Percentiles rank a stretch among this genome's conserved stretches.
These are phyloP conservation scores for Rhombomys opimus DNA, from an alignment of 2,113 vertebrate species.

Conservation along the genomic window DNA sequence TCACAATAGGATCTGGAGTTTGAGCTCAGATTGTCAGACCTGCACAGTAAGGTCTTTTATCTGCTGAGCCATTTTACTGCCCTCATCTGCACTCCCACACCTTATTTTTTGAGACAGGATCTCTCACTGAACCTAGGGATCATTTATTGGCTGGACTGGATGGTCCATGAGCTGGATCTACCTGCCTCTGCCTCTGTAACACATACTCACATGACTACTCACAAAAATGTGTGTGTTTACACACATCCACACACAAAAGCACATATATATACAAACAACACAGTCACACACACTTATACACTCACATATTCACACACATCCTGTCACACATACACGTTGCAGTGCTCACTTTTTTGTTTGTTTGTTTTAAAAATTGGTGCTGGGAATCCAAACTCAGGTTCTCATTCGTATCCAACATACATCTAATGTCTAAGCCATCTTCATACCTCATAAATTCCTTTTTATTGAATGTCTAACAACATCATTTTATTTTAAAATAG, in stretches of 20 bases:
- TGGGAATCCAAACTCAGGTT: not conserved
- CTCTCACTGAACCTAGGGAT: not conserved
- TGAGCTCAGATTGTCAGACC: not conserved
- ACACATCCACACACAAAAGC: no score
- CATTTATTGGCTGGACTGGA: not conserved
- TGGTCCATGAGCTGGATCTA: not conserved
- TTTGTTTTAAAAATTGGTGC: not conserved
- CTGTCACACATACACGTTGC: not conserved
- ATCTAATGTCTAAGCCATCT: not conserved
- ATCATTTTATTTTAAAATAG: not conserved
- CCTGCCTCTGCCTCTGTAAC: not conserved
- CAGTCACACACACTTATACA: no score
- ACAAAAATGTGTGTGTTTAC: no score
- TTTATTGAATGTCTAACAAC: constrained; percentile 15
- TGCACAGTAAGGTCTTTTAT: not conserved
- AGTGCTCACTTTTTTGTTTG: not conserved
- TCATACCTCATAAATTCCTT: not conserved
- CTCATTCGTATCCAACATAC: not conserved
- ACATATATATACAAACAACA: no score
- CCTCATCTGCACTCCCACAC: not conserved
- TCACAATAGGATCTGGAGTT: not conserved
- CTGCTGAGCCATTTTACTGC: not conserved
- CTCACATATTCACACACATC: no score
- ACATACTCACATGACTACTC: no score
- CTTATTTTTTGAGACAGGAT: not conserved